phyloP scores from a whole-genome alignment of 1,140 invertebrate genomes.

The Aphis gossypii region DNA sequence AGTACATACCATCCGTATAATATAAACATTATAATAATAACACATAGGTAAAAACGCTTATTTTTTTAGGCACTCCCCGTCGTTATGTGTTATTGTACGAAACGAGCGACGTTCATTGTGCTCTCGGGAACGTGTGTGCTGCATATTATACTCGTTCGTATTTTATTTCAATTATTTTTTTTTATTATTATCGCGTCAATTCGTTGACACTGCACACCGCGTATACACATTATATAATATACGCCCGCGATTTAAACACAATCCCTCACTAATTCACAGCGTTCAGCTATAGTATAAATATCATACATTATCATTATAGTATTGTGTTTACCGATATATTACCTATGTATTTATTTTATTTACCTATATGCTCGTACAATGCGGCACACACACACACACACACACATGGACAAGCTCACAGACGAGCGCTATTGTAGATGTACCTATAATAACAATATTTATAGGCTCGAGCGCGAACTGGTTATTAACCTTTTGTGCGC shows the following conservation, averaged over 20 bases:
- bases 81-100: not conserved
- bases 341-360: not conserved
- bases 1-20: too few species aligned
- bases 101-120: not conserved
- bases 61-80: not conserved
- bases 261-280: not conserved
- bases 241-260: not conserved
- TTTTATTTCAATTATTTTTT: not conserved
- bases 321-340: not conserved
- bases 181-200: not conserved
- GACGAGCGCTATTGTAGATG: not conserved
- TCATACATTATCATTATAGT: not conserved
- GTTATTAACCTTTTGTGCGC: constrained; percentile 43
- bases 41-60: not conserved
- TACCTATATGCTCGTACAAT: not conserved
- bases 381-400: too few species aligned
- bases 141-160: not conserved
- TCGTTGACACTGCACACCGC: not conserved
- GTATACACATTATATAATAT: not conserved
- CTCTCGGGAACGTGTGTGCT: not conserved
- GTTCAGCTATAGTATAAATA: not conserved
- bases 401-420: not conserved
- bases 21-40: constrained; percentile 13
- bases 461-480: constrained; percentile 13
- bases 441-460: not conserved